phyloP scores from a whole-genome alignment of 1,140 invertebrate species.

The Scylla paramamosain region DNA sequence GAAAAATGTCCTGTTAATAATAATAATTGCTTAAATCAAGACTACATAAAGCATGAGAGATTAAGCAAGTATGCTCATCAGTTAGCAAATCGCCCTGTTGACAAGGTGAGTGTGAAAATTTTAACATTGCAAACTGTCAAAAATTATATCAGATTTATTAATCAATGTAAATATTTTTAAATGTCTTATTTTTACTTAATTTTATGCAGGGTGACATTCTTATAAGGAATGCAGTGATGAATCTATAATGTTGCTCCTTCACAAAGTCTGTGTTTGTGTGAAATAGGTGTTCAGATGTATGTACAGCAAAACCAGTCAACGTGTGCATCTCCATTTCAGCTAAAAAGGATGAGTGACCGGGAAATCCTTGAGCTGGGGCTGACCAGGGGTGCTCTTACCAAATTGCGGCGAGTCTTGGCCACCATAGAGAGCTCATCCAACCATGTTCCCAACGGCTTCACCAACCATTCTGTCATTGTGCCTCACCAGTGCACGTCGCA shows the following conservation, averaged over 20 bases:
- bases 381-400: constrained; percentile 45
- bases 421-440: constrained; percentile 41
- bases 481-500: constrained; percentile 50
- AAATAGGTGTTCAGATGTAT: too few relatives aligned
- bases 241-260: too few relatives aligned
- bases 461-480: constrained; percentile 44
- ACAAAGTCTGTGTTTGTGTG: too few relatives aligned
- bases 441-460: constrained; percentile 66
- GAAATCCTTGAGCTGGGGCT: constrained; percentile 62
- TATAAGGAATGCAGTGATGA: too few relatives aligned
- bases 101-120: constrained; percentile 55
- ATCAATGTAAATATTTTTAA: too few relatives aligned
- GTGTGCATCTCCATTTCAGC: constrained; percentile 41
- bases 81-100: constrained; percentile 48
- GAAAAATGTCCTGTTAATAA: constrained; percentile 63
- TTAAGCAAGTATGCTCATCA: constrained; percentile 49
- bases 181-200: too few relatives aligned
- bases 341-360: constrained; percentile 62
- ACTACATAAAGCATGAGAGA: constrained; percentile 57
- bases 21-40: constrained; percentile 67
- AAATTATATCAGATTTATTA: too few relatives aligned
- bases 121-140: background rate
- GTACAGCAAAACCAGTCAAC: background rate
- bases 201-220: too few relatives aligned
- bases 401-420: constrained; percentile 40